A percentile compares a stretch with the other conserved stretches of the same genome.
Evolutionary conservation across 2,797 vertebrate species (phyloP).

Genomic region (Selene dorsalis): DNA sequence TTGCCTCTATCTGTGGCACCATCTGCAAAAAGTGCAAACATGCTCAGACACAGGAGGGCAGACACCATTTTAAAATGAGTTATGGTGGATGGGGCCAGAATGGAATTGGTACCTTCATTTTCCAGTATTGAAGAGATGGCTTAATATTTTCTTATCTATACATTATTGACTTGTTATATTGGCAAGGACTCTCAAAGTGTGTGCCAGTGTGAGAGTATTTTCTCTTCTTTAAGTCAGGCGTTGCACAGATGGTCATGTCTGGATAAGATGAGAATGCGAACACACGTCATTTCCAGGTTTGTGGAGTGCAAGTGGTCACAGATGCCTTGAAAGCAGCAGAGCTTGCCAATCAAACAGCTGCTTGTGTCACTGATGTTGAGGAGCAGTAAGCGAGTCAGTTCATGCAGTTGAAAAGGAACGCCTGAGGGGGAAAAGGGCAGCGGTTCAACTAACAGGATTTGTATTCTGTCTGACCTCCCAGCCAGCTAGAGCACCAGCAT

Average conservation of each 20-base stretch:
- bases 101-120: slow-evolving; percentile 28
- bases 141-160: slow-evolving; percentile 39
- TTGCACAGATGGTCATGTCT: slow-evolving; percentile 27
- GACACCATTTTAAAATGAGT: slow-evolving; percentile 35
- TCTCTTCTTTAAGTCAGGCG: slow-evolving; percentile 11
- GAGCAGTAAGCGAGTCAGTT: slow-evolving; percentile 31
- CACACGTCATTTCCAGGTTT: slow-evolving; percentile 23
- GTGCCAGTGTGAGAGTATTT: not conserved
- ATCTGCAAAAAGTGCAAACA: slow-evolving; percentile 24
- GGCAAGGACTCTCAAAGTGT: slow-evolving; percentile 28
- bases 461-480: slow-evolving; percentile 51
- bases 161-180: slow-evolving; percentile 24
- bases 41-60: slow-evolving; percentile 13
- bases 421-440: slow-evolving; percentile 31
- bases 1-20: slow-evolving; percentile 3
- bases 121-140: slow-evolving; percentile 20
- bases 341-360: slow-evolving; percentile 54
- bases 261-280: not conserved
- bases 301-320: slow-evolving; percentile 3
- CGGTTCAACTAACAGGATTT: slow-evolving; percentile 43
- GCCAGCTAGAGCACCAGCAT: slow-evolving; percentile 2
- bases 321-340: slow-evolving; percentile 26
- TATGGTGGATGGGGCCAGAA: slow-evolving; percentile 19
- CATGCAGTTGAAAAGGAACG: slow-evolving; percentile 17
- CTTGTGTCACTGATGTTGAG: slow-evolving; percentile 35